Evolutionary conservation across 1,140 invertebrate genomes (phyloP), one percentile per base, ranked within the genome.

Genomic region (Artemia franciscana): DNA sequence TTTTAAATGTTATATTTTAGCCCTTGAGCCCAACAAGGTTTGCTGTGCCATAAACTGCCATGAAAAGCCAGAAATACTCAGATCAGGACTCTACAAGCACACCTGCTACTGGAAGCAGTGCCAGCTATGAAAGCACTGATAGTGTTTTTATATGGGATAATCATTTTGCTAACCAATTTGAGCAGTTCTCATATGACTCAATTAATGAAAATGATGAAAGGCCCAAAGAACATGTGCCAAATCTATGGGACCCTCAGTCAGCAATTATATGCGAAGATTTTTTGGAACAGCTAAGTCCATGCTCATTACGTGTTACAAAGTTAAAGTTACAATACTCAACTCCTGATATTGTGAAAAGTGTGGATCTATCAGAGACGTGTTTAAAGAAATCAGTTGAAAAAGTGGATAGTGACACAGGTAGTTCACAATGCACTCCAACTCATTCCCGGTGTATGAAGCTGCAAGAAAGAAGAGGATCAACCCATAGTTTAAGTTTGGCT

Each of bases 401-500:
- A 51, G 1, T 51, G 12, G 39, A 51, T 51, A 18, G 21, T 51
- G 39, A 51, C 12, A 18, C 39, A 51, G 21, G 39, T 51, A 51
- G 39, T 51, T 12, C 21, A 15, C 39, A 51, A 3, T 51, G 39
- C 3, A 51, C 39, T 15, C 39, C 39, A 12, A 51, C 39, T 15
- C 39, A 51, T 51, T 51, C 39, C 12, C 39, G 39, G 1, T 64
- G 63, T 26, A 23, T 57, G 3, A 64, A 64, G 27, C 66, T 76
- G 24, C 67, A 76, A 61, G 75, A 76, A 68, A 71, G 75, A 68
- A 68, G 77, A 59, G 87, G 87, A 61, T 91, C 88, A 7, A 91
- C 86, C 71, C 88, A 88, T 4, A 88, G 84, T 60, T 75, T 92
- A 0, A 91, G 88, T 2, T 79, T 90, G 21, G 77, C 78, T 64